Conservation (phyloP, 2,797 vertebrate species). For the Sebastes variabilis region DNA sequence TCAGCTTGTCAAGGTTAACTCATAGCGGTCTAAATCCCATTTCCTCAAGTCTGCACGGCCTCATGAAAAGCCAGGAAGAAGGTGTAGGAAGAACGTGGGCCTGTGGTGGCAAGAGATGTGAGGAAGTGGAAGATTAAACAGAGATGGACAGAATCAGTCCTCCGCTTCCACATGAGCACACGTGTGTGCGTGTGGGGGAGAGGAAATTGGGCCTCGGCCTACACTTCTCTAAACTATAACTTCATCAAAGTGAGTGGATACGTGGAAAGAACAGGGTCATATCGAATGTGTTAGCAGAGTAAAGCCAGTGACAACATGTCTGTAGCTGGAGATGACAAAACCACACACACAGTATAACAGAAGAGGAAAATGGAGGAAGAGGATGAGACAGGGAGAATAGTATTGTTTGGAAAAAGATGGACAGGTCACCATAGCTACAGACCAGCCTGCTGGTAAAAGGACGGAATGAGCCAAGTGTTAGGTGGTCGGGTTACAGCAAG, state of each 20-base stretch:
- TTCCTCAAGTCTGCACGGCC: not conserved
- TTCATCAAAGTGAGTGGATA: constrained; percentile 16
- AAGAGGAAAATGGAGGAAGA: not conserved
- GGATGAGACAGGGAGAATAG: not conserved
- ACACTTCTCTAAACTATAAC: constrained; percentile 9
- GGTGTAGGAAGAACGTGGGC: constrained; percentile 6
- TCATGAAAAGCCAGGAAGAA: constrained; percentile 15
- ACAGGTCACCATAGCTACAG: constrained; percentile 43
- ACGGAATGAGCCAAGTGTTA: constrained; percentile 21
- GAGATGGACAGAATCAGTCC: constrained; percentile 7
- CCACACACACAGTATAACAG: not conserved
- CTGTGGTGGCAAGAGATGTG: constrained; percentile 3
- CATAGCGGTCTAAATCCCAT: constrained; percentile 2
- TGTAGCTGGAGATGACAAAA: not conserved
- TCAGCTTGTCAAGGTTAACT: constrained; percentile 20
- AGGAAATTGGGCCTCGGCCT: not conserved
- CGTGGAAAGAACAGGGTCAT: constrained; percentile 5
- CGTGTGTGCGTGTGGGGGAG: not conserved
- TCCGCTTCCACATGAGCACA: constrained; percentile 21
- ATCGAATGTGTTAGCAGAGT: not conserved
- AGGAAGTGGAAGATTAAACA: constrained; percentile 30
- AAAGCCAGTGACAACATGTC: constrained; percentile 3
- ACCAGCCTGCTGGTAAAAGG: constrained; percentile 22
- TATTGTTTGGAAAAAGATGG: constrained; percentile 54
- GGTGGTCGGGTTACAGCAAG: constrained; percentile 25